Conservation (phyloP, 2,888 invertebrate genomes). For the Eremobia ochroleuca region DNA sequence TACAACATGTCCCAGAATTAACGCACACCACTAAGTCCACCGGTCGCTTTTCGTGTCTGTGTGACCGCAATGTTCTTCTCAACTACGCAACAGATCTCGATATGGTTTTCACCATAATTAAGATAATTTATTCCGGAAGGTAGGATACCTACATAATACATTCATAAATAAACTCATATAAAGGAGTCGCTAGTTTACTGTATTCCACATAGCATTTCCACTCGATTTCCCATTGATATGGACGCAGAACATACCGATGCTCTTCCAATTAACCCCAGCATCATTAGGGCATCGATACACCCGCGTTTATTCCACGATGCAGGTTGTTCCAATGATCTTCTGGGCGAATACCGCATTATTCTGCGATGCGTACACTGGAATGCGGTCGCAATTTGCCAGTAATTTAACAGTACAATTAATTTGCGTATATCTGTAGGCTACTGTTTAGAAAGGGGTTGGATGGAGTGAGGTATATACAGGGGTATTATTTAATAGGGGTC, state of each 20-base stretch:
- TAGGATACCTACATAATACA: too few relatives aligned
- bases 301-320: constrained; percentile 33
- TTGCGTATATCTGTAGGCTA: constrained; percentile 4
- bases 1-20: too few relatives aligned
- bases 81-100: not conserved
- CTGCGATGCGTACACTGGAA: constrained; percentile 54
- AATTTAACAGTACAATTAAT: constrained; percentile 59
- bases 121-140: not conserved
- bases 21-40: too few relatives aligned
- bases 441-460: constrained; percentile 14
- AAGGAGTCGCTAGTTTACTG: not conserved
- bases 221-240: constrained; percentile 8
- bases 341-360: constrained; percentile 40
- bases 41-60: not conserved
- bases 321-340: constrained; percentile 50
- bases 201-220: not conserved
- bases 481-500: not conserved
- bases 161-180: too few relatives aligned
- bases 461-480: not conserved
- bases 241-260: constrained; percentile 14
- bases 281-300: constrained; percentile 41
- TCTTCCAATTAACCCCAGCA: constrained; percentile 43
- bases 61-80: not conserved
- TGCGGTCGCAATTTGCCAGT: constrained; percentile 53
- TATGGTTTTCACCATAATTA: not conserved